phyloP scores from a whole-genome alignment of 2,113 vertebrate genomes.

The Peromyscus californicus region DNA sequence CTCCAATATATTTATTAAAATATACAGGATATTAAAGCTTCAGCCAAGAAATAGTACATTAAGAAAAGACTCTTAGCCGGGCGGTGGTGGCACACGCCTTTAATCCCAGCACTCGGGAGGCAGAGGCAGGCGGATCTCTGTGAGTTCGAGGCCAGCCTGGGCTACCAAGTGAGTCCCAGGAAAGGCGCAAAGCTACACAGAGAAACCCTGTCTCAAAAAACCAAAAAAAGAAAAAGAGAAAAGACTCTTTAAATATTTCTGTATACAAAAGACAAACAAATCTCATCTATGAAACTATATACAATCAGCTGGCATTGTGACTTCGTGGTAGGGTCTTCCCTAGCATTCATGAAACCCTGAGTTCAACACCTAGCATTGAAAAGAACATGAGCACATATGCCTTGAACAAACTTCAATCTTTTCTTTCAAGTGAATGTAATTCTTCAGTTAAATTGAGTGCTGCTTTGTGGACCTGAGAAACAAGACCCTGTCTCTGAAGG shows the following conservation, averaged over 20 bases:
- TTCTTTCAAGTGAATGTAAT: background rate
- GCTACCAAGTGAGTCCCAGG: too few relatives aligned
- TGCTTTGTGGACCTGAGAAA: background rate
- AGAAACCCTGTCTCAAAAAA: too few relatives aligned
- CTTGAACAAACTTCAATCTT: background rate
- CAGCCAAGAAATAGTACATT: background rate
- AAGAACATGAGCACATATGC: background rate
- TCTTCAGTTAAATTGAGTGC: background rate
- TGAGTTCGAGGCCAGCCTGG: too few relatives aligned
- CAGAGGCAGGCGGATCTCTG: too few relatives aligned
- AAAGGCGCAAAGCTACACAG: too few relatives aligned
- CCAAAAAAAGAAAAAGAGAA: too few relatives aligned
- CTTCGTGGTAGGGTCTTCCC: background rate
- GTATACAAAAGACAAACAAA: conserved; percentile 9
- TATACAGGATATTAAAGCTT: background rate
- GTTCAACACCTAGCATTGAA: background rate
- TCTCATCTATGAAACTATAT: background rate
- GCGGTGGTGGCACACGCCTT: too few relatives aligned
- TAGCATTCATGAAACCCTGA: background rate
- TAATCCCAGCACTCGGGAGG: too few relatives aligned
- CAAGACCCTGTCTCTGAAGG: background rate
- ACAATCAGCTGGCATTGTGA: background rate
- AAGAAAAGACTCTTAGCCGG: conserved; percentile 28
- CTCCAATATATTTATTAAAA: background rate
- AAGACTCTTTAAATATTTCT: background rate